Evolutionary conservation across 1,140 invertebrate genomes (phyloP), one percentile per base, ranked within the genome.

Genomic region (Euborellia annulipes): DNA sequence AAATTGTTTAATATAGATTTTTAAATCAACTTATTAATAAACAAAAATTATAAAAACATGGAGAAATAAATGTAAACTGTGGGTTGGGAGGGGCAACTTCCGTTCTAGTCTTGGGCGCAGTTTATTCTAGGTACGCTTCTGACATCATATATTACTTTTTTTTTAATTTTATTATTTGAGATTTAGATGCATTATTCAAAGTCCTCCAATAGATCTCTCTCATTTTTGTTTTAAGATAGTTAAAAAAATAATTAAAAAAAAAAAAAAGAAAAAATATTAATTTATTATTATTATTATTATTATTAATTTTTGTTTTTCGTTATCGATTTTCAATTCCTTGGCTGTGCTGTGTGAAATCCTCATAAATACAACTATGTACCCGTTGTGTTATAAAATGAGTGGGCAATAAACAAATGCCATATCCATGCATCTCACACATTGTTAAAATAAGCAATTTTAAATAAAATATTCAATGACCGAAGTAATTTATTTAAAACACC

Each of bases 391-490:
- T 19, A 34, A n/a, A 36, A 14, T n/a, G 30, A 34, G 19, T 47
- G 46, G 46, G 46, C 46, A 47, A 42, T 47, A 45, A 45, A 14
- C 21, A 41, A 47, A 47, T 47, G 46, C 46, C 46, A 39, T 45
- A 42, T 22, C 46, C 46, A 47, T 40, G 46, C 46, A 47, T 47
- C 39, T 40, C 40, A 47, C 46, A 47, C 46, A 47, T 47, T 47
- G 46, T 47, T 47, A 47, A 47, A 34, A 47, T 47, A 40, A 47
- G 46, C 46, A 47, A 47, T 47, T 47, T 47, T 47, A 47, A 47
- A 47, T 47, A 47, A 47, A 47, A 47, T 41, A 42, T 47, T 47
- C 46, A 47, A 42, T 47, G 46, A 47, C 46, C 36, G 38, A 47
- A 41, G 27, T 41, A 30, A 41, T 36, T 40, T 47, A 41, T 20